Evolutionary conservation across 23 tunicate species (phyloP), one percentile per base, ranked within the genome.

Genomic region (Ciona savignyi): DNA sequence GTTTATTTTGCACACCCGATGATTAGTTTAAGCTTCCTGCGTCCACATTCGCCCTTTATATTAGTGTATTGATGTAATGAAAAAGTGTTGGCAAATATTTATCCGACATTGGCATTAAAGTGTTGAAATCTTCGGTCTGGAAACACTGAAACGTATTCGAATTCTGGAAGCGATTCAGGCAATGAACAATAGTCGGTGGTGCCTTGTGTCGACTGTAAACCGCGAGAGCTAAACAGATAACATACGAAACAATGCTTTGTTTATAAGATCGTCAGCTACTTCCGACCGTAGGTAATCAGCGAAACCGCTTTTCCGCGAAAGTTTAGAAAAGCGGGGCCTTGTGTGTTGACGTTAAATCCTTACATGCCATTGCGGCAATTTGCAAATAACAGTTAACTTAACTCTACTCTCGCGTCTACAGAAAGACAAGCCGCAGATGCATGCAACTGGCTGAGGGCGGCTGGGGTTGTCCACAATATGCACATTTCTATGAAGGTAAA

Each of bases 351-450:
- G n/a, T 31, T 0, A 31, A 29, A 19, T 15, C 74, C 27, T 0
- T 30, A 70, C 60, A 31, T n/a, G n/a, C n/a, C n/a, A n/a, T n/a
- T n/a, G n/a, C n/a, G n/a, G n/a, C n/a, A n/a, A n/a, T n/a, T n/a
- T 24, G 0, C 24, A n/a, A 66, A 20, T 70, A 22, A 20, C 11
- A 65, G 23, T n/a, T n/a, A 15, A n/a, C 11, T 65, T 65, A 20
- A 19, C 15, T 22, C 23, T 65, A 19, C 11, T 29, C 32, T 4
- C 63, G 3, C 60, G 56, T 34, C 0, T 23, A 29, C 65, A 86
- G 93, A 86, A 75, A 51, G 85, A 68, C 85, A 86, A 80, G 93
- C 93, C 1, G 76, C 77, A 48, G 93, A 86, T 15, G 93, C 85
- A 0, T 80, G 85, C 62, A 82, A 77, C 27, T 86, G 93, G 93